phyloP scores from a whole-genome alignment of 2,113 vertebrate genomes.

The Pelobates fuscus region DNA sequence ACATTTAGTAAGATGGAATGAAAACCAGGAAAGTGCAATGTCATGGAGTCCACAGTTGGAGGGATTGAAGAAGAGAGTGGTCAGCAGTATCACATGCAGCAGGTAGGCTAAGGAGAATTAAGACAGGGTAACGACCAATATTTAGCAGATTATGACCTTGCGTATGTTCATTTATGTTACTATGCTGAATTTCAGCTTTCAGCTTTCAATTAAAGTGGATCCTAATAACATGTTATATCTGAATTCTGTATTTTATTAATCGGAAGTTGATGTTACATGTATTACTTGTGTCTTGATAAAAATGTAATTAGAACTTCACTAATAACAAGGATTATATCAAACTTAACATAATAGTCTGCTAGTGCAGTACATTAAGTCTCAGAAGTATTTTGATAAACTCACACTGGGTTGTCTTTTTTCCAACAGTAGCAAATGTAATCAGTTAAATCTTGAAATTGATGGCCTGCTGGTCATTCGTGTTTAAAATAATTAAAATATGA shows the following conservation, averaged over 20 bases:
- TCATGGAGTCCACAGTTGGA: too few relatives aligned
- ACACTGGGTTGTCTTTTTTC: conserved; percentile 61
- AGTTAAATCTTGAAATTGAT: conserved; percentile 65
- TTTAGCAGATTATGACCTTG: too few relatives aligned
- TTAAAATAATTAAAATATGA: conserved; percentile 57
- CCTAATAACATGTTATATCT: neutral
- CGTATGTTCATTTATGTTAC: too few relatives aligned
- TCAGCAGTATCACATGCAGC: too few relatives aligned
- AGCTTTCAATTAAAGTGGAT: too few relatives aligned
- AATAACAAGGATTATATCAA: conserved; percentile 35
- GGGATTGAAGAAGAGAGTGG: too few relatives aligned
- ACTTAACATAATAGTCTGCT: conserved; percentile 44
- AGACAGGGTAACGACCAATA: too few relatives aligned
- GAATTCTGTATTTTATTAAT: conserved; percentile 2
- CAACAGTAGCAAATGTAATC: conserved; percentile 61
- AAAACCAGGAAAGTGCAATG: too few relatives aligned
- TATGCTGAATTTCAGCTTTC: too few relatives aligned
- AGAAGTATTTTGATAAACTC: conserved; percentile 66
- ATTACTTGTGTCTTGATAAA: conserved; percentile 18
- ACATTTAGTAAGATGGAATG: too few relatives aligned
- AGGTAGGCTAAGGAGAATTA: too few relatives aligned
- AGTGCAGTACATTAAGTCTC: conserved; percentile 58
- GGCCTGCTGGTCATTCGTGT: conserved; percentile 66
- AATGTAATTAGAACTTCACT: conserved; percentile 39
- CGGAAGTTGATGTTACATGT: conserved; percentile 4